Conservation (phyloP, 2,113 vertebrate species). For the Lepisosteus oculatus region DNA sequence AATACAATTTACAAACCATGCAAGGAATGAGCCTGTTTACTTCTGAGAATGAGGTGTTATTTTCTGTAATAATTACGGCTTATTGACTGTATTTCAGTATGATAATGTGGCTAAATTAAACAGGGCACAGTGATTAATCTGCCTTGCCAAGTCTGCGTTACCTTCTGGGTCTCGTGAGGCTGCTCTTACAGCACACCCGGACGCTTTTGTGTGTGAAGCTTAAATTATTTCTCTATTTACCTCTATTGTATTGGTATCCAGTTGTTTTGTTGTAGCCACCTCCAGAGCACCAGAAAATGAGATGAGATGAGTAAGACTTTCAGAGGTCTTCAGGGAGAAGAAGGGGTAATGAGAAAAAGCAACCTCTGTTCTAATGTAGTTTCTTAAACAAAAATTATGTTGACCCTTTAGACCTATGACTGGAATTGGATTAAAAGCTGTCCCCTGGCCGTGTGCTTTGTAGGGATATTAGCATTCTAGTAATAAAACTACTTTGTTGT, state of each 20-base stretch:
- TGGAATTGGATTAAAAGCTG: slow-evolving; percentile 22
- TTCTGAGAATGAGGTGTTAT: neutral
- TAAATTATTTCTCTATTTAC: slow-evolving; percentile 11
- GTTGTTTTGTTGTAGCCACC: neutral
- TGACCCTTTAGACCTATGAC: slow-evolving; percentile 17
- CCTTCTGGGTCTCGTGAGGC: slow-evolving; percentile 27
- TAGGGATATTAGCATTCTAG: slow-evolving; percentile 2
- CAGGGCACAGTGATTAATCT: slow-evolving; percentile 48
- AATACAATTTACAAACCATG: too few relatives aligned
- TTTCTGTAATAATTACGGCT: slow-evolving; percentile 13
- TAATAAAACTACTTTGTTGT: neutral
- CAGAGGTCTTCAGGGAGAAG: slow-evolving; percentile 17
- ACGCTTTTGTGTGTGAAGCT: slow-evolving; percentile 5
- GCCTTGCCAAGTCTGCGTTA: slow-evolving; percentile 36
- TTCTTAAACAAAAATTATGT: slow-evolving; percentile 30
- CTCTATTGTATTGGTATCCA: neutral
- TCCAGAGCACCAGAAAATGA: neutral
- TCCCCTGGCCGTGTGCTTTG: slow-evolving; percentile 10
- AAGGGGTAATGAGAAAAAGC: slow-evolving; percentile 27
- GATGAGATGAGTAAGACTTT: slow-evolving; percentile 15
- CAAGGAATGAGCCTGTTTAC: too few relatives aligned
- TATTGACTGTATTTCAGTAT: slow-evolving; percentile 58
- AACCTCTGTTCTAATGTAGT: slow-evolving; percentile 30
- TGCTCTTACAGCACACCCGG: slow-evolving; percentile 30
- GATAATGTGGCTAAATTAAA: slow-evolving; percentile 57